Evolutionary conservation across 2,888 invertebrate species (phyloP).

Genomic region (Fabriciana adippe): DNA sequence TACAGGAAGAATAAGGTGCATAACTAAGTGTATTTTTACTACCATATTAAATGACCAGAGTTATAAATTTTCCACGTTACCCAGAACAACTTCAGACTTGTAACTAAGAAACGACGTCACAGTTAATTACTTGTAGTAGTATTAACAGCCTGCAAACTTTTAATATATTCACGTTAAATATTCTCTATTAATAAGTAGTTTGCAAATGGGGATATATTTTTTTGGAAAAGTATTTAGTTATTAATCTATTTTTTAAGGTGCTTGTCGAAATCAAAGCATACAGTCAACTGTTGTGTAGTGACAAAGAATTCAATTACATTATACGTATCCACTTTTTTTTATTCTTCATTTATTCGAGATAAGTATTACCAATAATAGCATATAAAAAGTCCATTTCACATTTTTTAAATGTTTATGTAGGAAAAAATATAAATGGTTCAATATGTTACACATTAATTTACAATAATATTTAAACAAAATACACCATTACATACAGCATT

Average conservation of each 20-base stretch:
- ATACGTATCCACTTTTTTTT: too few species aligned
- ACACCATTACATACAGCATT: too few species aligned
- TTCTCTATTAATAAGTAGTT: slow-evolving; percentile 25
- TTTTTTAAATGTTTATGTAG: too few species aligned
- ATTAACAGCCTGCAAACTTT: slow-evolving; percentile 68
- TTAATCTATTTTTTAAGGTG: not conserved
- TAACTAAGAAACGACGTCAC: slow-evolving; percentile 52
- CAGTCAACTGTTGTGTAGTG: too few species aligned
- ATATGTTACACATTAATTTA: too few species aligned
- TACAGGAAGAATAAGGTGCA: slow-evolving; percentile 27
- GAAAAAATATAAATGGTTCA: too few species aligned
- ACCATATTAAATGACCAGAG: slow-evolving; percentile 47
- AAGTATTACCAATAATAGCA: too few species aligned
- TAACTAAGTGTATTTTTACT: slow-evolving; percentile 55
- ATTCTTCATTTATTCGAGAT: too few species aligned
- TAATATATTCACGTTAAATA: slow-evolving; percentile 45
- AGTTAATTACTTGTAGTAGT: slow-evolving; percentile 70
- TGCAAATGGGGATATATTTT: not conserved
- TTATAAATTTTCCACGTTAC: slow-evolving; percentile 55
- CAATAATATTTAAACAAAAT: too few species aligned
- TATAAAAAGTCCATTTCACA: too few species aligned
- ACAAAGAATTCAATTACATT: too few species aligned
- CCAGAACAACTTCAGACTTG: slow-evolving; percentile 42
- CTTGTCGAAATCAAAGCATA: too few species aligned
- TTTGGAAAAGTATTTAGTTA: not conserved